Evolutionary conservation across 1,140 invertebrate genomes (phyloP).

Genomic region (Sminthurides bifidus): DNA sequence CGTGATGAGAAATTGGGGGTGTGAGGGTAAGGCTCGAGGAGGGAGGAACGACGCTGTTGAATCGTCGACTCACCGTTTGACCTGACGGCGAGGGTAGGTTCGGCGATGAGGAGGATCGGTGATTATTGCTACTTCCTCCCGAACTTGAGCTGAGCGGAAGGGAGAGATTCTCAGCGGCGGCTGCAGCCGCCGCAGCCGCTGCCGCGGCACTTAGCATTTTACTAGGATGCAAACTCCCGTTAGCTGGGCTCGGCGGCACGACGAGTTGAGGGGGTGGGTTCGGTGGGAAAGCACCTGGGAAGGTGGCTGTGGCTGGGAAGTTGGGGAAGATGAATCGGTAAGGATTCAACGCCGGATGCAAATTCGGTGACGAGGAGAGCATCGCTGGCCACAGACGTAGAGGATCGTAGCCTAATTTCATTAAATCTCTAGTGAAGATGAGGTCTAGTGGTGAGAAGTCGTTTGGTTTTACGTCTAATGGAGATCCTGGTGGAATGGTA

Average conservation of each 20-base stretch:
- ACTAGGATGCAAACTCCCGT: constrained; percentile 10
- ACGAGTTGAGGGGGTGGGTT: constrained; percentile 1
- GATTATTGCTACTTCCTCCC: constrained; percentile 1
- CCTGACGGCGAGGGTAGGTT: too few species aligned
- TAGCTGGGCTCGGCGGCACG: neutral
- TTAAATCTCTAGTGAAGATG: constrained; percentile 26
- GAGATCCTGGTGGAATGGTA: constrained; percentile 29
- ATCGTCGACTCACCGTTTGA: constrained; percentile 5
- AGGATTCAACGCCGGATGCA: constrained; percentile 28
- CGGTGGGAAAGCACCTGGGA: constrained; percentile 12
- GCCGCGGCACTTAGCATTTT: constrained; percentile 13
- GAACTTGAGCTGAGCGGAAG: constrained; percentile 11
- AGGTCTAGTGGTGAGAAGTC: constrained; percentile 31
- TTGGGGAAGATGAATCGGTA: constrained; percentile 31
- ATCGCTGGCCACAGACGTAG: constrained; percentile 31
- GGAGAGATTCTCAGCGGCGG: constrained; percentile 23
- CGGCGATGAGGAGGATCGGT: constrained; percentile 3
- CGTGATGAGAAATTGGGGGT: constrained; percentile 30
- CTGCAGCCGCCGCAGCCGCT: constrained; percentile 17
- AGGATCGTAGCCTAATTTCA: constrained; percentile 31
- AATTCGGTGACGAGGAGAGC: constrained; percentile 26
- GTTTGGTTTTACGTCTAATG: constrained; percentile 29
- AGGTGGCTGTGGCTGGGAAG: constrained; percentile 19
- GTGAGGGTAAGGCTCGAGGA: constrained; percentile 30
- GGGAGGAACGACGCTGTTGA: constrained; percentile 22